Conservation (phyloP, 2,888 invertebrate genomes). For the Volucella zonaria region DNA sequence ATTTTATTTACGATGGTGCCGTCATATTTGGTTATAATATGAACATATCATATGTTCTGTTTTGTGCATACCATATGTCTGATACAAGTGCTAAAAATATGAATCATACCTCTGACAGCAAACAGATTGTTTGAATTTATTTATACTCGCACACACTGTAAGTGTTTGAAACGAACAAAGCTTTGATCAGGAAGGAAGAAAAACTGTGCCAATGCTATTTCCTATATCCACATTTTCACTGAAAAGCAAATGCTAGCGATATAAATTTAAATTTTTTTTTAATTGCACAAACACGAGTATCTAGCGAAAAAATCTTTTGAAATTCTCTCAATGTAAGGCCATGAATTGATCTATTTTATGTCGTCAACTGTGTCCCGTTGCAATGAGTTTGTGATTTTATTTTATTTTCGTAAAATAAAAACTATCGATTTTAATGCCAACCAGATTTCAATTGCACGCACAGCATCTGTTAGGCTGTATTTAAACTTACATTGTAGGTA, state of each 20-base stretch:
- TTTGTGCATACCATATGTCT: no score
- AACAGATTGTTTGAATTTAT: no score
- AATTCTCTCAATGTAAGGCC: slow-evolving; percentile 69
- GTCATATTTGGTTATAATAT: no score
- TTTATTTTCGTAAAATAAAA: slow-evolving; percentile 47
- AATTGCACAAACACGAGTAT: slow-evolving; percentile 33
- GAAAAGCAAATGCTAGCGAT: slow-evolving; percentile 22
- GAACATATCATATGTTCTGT: no score
- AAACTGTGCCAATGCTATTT: slow-evolving; percentile 43
- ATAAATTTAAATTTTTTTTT: slow-evolving; percentile 30
- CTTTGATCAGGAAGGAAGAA: slow-evolving; percentile 23
- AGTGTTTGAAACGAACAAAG: background rate
- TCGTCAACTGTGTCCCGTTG: slow-evolving; percentile 49
- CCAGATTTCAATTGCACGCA: slow-evolving; percentile 5
- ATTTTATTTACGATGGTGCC: no score
- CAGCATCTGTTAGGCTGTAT: slow-evolving; percentile 3
- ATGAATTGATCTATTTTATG: slow-evolving; percentile 64
- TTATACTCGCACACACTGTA: no score
- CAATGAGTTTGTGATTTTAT: slow-evolving; percentile 44
- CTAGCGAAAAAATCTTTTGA: slow-evolving; percentile 29
- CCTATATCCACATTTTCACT: slow-evolving; percentile 31
- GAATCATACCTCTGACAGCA: no score
- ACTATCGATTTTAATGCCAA: slow-evolving; percentile 29
- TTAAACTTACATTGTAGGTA: background rate
- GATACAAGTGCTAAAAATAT: no score